Conservation (phyloP, 2,113 vertebrate species). For the Globicephala melas region DNA sequence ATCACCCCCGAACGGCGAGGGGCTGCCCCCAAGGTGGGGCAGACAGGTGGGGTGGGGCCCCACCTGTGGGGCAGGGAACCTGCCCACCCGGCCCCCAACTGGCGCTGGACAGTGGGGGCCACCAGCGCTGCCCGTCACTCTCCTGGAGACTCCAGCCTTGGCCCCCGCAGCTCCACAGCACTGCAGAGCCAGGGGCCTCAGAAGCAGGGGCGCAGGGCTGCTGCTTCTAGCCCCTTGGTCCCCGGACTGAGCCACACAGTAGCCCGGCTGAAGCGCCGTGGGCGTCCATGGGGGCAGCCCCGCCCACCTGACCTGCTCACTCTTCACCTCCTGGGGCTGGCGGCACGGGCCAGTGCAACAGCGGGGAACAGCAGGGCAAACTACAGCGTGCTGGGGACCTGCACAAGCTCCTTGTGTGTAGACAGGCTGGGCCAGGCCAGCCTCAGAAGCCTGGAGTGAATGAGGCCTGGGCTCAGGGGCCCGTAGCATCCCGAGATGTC, state of each 20-base stretch:
- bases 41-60: no score
- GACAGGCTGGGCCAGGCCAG: rapidly evolving
- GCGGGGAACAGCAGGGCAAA: rapidly evolving
- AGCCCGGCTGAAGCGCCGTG: rapidly evolving
- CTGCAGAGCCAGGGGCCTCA: neutral
- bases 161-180: neutral
- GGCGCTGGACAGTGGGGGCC: rapidly evolving
- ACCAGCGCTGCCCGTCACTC: rapidly evolving
- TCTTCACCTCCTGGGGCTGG: neutral
- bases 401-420: rapidly evolving
- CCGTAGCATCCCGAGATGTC: rapidly evolving
- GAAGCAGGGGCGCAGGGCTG: no score
- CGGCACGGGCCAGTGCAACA: neutral
- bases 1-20: rapidly evolving
- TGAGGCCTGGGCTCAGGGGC: neutral
- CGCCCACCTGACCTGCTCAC: no score
- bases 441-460: neutral
- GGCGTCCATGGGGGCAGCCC: no score
- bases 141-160: rapidly evolving
- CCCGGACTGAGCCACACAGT: neutral
- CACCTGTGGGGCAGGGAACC: neutral
- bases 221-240: neutral
- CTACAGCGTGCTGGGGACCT: rapidly evolving
- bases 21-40: neutral
- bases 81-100: rapidly evolving